Evolutionary conservation across 2,888 invertebrate species (phyloP), one percentile per base, ranked within the genome.

Genomic region (Caenorhabditis virilis): DNA sequence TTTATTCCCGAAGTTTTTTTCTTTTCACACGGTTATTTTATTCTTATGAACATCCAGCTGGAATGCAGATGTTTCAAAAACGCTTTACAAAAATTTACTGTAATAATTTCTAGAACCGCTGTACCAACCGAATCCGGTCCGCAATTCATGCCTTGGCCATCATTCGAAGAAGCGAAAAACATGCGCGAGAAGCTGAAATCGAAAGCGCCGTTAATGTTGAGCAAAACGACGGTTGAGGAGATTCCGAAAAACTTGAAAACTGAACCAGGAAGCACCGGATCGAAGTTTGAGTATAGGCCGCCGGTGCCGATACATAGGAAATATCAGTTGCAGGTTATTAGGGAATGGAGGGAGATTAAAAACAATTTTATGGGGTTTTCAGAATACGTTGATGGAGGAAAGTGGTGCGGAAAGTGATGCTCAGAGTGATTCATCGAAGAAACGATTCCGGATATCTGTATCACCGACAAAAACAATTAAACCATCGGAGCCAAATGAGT

Each of bases 61-160:
- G n/a, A n/a, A n/a, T n/a, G n/a, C n/a, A n/a, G n/a, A n/a, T n/a
- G n/a, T n/a, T n/a, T n/a, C n/a, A n/a, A n/a, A n/a, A n/a, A n/a
- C n/a, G n/a, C n/a, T n/a, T n/a, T n/a, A n/a, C n/a, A n/a, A n/a
- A n/a, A n/a, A n/a, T n/a, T n/a, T n/a, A n/a, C 6, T 30, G 30
- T 6, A 30, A 30, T 13, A 30, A 30, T 13, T 30, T 30, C 30
- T 2, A 22, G 23, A 2, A 23, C 4, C 22, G 22, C 23, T 23
- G 42, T 42, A 6, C 9, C 42, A 5, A 23, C 42, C 11, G 60
- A 57, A 25, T 55, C 61, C n/a, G 45, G 56, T 7, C 77, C 75
- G 23, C 57, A 78, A 18, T 81, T 81, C 54, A 77, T 77, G 47
- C 81, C 81, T 7, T 81, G 79, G 81, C 80, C 81, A 6, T 78